phyloP scores from a whole-genome alignment of 2,797 vertebrate species.

The Valencia hispanica region DNA sequence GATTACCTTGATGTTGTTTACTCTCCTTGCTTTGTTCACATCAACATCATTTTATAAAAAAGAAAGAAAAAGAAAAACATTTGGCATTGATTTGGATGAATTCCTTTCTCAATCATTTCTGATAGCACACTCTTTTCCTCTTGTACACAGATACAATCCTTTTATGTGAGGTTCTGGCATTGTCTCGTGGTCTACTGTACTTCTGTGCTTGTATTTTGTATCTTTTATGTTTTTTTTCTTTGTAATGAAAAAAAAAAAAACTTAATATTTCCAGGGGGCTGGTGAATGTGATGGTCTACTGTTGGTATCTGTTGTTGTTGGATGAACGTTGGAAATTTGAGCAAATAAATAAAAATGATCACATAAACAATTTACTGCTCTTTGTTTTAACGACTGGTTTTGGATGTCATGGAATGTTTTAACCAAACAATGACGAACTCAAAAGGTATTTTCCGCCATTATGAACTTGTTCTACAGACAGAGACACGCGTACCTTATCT shows the following conservation, averaged over 20 bases:
- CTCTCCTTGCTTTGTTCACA: conserved; percentile 30
- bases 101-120: conserved; percentile 19
- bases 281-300: conserved; percentile 53
- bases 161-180: conserved; percentile 36
- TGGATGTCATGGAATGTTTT: not conserved
- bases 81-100: not conserved
- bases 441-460: not conserved
- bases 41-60: conserved; percentile 48
- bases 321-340: conserved; percentile 61
- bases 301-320: conserved; percentile 63
- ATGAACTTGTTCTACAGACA: not conserved
- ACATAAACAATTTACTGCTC: not conserved
- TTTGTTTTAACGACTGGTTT: not conserved
- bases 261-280: conserved; percentile 58
- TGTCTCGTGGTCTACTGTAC: conserved; percentile 35
- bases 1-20: conserved; percentile 46
- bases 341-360: conserved; percentile 61
- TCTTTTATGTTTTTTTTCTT: conserved; percentile 51
- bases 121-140: conserved; percentile 19
- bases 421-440: not conserved
- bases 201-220: conserved; percentile 71
- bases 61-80: not conserved
- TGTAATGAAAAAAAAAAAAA: conserved; percentile 30
- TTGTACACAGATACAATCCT: conserved; percentile 25
- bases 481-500: not conserved